Evolutionary conservation across 2,113 vertebrate genomes (phyloP), one percentile per base, ranked within the genome.

Genomic region (Poecilia latipinna): DNA sequence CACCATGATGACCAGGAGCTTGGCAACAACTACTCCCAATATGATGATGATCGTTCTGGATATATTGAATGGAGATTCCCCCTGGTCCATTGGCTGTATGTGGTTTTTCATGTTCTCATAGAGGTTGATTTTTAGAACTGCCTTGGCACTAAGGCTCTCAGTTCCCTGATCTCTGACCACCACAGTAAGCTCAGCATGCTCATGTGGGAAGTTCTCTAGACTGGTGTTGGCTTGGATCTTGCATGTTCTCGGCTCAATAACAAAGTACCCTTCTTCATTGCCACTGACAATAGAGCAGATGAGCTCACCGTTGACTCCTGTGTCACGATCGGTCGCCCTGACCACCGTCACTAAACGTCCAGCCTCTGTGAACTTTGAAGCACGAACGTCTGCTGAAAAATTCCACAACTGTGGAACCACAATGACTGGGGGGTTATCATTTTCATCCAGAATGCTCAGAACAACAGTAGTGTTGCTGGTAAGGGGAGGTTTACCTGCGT

Each of bases 31-130:
- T 0, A 95, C 96, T 33, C 92, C 95, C 70, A 99, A 87, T 31
- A 97, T 97, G 88, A 96, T 97, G 76, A 99, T 99, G 0, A 98
- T 97, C 13, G 98, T 96, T 91, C 94, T 95, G 44, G 97, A 97
- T 8, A 93, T 90, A 37, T 99, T 96, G 8, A 97, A 77, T 3
- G 95, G 75, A 2, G 94, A 87, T 1, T 95, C 85, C 1, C 89
- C 93, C 44, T 84, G 83, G 72, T 91, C 89, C 62, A 92, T 90
- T 87, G 94, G 68, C 93, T 94, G 94, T 77, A 96, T 94, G 3
- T 95, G 87, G 31, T 94, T 95, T 87, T 97, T 96, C 63, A 95
- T 93, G 92, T 91, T 95, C 82, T 94, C 94, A 17, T 92, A 88
- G 72, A 98, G 77, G 0, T 91, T 89, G 72, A 96, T 96, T 82